Evolutionary conservation across 2,113 vertebrate species (phyloP).

Genomic region (Oxygymnocypris stewartii): DNA sequence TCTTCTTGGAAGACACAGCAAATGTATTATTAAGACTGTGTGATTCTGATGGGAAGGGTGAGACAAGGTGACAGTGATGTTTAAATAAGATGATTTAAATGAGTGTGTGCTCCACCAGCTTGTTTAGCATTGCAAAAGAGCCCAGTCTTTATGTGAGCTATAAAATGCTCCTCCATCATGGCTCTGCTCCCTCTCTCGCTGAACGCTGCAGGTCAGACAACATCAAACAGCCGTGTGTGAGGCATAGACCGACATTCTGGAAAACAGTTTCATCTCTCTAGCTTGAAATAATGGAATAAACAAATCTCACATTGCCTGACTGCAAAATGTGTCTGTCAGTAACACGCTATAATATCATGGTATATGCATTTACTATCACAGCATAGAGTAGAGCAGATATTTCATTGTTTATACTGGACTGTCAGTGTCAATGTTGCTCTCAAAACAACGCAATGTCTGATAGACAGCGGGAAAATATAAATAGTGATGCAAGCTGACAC

Average conservation of each 20-base stretch:
- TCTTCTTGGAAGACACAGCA: not conserved
- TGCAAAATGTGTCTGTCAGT: constrained; percentile 32
- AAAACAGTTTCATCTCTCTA: constrained; percentile 23
- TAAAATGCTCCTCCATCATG: constrained; percentile 24
- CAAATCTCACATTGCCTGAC: constrained; percentile 28
- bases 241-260: not conserved
- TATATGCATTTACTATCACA: not conserved
- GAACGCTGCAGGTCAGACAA: constrained; percentile 23
- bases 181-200: not conserved
- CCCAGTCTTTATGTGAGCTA: constrained; percentile 12
- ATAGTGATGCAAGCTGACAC: constrained; percentile 15
- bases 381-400: not conserved
- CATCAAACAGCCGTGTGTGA: not conserved
- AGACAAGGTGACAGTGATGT: constrained; percentile 32
- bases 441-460: not conserved
- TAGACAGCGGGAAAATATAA: constrained; percentile 15
- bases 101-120: constrained; percentile 17
- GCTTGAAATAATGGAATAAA: constrained; percentile 31
- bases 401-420: constrained; percentile 30
- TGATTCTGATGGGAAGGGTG: constrained; percentile 31
- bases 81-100: constrained; percentile 27
- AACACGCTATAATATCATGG: not conserved
- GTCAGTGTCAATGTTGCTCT: not conserved
- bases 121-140: constrained; percentile 24
- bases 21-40: constrained; percentile 18